Evolutionary conservation across 1,140 invertebrate species (phyloP), one percentile per base, ranked within the genome.

Genomic region (Drosophila insularis): DNA sequence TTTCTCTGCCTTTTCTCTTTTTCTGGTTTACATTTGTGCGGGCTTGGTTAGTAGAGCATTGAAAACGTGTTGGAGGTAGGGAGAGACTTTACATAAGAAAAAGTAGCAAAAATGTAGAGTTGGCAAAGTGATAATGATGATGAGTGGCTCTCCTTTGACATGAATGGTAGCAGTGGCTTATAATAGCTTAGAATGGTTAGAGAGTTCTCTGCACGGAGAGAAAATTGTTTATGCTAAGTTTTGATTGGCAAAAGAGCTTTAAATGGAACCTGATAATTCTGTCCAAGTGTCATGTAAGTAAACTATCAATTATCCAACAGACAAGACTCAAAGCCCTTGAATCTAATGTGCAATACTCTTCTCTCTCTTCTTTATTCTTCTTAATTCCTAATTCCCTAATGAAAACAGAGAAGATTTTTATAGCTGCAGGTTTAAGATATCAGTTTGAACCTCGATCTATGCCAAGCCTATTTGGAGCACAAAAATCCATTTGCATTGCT

Each of bases 21-120:
- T 43, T 75, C 39, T 63, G 54, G 72, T 17, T 63, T 55, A 19
- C 58, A 56, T 63, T 59, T 59, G n/a, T 75, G 65, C 59, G 59
- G 53, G 72, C 31, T 61, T 54, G 23, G 31, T 50, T 63, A 31
- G 14, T 55, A 31, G 39, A 63, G 60, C 60, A 63, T 31, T 46
- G 37, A 43, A 63, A 62, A 23, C 8, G 37, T 31, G 13, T 27
- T 11, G 4, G 54, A 6, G n/a, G 23, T 14, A 32, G 54, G 10
- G 55, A 56, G 54, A 17, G 55, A 19, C 35, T 58, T 50, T 50
- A 21, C 43, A 50, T 50, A 50, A 50, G 43, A 21, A 50, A 27
- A 50, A 50, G 55, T 32, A 11, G 55, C 27, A 58, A 58, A 35
- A 58, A 35, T 58, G 55, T 17, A 35, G 32, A 35, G 32, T 31